phyloP scores from a whole-genome alignment of 2,797 vertebrate genomes.

The Sparidentex hasta region DNA sequence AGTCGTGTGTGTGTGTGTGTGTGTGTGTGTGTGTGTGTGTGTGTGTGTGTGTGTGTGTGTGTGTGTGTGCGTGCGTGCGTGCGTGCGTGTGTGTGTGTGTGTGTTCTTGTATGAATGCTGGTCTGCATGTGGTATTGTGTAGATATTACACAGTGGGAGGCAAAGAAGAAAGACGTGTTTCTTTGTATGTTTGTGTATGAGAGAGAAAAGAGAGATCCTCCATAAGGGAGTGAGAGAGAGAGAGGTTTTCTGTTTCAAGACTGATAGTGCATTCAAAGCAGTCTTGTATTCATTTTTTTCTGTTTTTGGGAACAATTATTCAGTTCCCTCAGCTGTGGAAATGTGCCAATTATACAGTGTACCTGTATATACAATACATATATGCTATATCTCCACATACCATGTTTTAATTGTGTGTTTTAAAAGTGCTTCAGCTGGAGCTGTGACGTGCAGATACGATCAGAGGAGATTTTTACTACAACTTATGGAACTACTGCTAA shows the following conservation, averaged over 20 bases:
- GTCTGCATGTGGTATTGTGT: constrained; percentile 27
- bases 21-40: too few species aligned
- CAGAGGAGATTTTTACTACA: background rate
- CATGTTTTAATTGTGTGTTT: too few species aligned
- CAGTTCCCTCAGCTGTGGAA: background rate
- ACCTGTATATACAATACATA: too few species aligned
- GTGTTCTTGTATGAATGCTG: constrained; percentile 9
- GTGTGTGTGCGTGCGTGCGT: too few species aligned
- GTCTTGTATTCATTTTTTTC: background rate
- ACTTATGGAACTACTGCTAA: background rate
- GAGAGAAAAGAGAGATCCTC: constrained; percentile 25
- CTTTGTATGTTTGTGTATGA: constrained; percentile 27
- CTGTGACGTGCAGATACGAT: background rate
- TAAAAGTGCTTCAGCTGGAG: too few species aligned
- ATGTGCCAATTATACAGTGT: background rate
- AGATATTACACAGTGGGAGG: constrained; percentile 47
- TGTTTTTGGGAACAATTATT: background rate
- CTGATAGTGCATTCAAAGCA: constrained; percentile 11
- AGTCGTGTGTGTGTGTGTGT: background rate
- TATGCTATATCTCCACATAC: too few species aligned
- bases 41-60: too few species aligned
- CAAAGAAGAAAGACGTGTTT: constrained; percentile 28
- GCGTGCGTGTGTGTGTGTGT: constrained; percentile 5
- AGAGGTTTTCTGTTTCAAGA: constrained; percentile 27
- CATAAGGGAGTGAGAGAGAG: background rate